Conservation (phyloP, 2,888 invertebrate genomes). For the Zelleria hepariella region DNA sequence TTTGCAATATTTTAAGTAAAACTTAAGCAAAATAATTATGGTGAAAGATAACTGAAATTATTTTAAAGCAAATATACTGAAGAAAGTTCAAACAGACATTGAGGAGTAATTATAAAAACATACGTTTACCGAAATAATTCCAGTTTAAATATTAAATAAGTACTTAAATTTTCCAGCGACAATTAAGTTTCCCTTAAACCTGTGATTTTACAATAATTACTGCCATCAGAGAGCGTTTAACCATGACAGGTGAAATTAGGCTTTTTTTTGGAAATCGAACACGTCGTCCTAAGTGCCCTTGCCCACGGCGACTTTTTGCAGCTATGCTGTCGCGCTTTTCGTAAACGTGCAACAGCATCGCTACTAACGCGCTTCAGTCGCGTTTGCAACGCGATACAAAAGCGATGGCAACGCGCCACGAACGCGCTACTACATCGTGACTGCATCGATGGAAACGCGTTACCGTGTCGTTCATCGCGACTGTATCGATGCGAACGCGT, state of each 20-base stretch:
- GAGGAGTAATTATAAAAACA: background rate
- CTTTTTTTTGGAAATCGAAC: background rate
- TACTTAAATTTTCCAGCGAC: background rate
- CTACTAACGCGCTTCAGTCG: no score
- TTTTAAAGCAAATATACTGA: background rate
- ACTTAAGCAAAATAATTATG: no score
- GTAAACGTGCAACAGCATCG: background rate
- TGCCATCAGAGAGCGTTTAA: background rate
- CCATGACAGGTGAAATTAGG: background rate
- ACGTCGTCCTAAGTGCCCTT: background rate
- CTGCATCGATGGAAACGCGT: no score
- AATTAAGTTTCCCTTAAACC: background rate
- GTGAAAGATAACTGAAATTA: no score
- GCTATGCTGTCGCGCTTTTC: no score
- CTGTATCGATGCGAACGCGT: no score
- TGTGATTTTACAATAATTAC: background rate
- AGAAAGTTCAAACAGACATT: background rate
- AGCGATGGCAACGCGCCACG: no score
- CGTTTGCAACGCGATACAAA: no score
- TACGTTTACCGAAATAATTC: background rate
- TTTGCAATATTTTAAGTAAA: no score
- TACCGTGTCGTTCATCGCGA: no score
- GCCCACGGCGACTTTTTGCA: background rate
- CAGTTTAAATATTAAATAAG: background rate
- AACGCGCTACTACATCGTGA: no score